Evolutionary conservation across 2,797 vertebrate genomes (phyloP).

Genomic region (Tauraco hartlaubi): DNA sequence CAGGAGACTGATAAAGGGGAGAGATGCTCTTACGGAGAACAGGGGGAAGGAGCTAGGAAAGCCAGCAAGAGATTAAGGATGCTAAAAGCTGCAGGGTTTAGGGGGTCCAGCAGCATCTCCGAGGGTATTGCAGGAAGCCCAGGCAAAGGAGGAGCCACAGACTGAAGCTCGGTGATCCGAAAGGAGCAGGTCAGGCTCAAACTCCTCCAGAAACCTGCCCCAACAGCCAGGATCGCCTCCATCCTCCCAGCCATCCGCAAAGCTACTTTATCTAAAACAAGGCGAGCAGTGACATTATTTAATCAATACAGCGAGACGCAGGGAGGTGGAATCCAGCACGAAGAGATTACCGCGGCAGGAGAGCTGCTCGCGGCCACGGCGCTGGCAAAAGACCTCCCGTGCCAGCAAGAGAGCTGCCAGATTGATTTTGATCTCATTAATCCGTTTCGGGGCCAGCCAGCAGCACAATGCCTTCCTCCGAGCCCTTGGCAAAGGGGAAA

Average conservation of each 20-base stretch:
- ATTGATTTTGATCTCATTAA: slow-evolving; percentile 67
- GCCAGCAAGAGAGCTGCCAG: slow-evolving; percentile 38
- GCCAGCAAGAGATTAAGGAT: not conserved
- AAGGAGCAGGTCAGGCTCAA: not conserved
- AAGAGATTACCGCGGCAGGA: slow-evolving; percentile 12
- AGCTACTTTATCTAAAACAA: slow-evolving; percentile 20
- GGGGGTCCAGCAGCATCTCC: not conserved
- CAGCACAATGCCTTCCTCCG: not conserved
- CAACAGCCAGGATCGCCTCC: not conserved
- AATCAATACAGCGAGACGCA: not conserved
- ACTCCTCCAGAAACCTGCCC: not conserved
- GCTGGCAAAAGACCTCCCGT: slow-evolving; percentile 17
- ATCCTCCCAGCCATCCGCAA: not conserved
- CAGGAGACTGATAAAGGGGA: not conserved
- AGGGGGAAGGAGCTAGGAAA: not conserved
- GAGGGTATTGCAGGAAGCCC: not conserved
- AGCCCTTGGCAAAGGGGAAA: not conserved
- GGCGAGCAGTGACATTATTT: slow-evolving; percentile 24
- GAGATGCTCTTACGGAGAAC: not conserved
- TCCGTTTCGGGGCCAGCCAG: not conserved
- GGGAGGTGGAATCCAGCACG: not conserved
- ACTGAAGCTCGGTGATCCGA: not conserved
- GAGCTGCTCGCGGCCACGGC: not conserved
- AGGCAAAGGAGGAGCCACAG: not conserved
- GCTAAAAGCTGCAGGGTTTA: not conserved